These are phyloP conservation scores for Sigmodon hispidus DNA, from an alignment of 2,113 vertebrate species.

Conservation along the genomic window DNA sequence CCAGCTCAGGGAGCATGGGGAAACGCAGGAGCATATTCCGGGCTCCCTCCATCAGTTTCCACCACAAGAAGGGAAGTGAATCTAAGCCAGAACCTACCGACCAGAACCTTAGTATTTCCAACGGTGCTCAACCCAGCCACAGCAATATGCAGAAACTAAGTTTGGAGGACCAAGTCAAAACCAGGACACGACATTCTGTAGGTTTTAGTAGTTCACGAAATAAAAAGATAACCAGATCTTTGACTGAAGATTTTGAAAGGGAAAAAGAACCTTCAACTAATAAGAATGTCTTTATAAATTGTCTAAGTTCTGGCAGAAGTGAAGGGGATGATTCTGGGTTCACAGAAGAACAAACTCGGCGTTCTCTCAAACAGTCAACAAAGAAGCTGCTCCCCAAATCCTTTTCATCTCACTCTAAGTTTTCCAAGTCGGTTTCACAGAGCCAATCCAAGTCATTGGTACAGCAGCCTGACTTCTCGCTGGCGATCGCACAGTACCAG, in stretches of 20 bases:
- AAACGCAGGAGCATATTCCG: constrained; percentile 96
- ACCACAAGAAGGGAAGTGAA: constrained; percentile 90
- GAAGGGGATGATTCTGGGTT: constrained; percentile 97
- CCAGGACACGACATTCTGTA: constrained; percentile 91
- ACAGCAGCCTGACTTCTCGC: constrained; percentile 86
- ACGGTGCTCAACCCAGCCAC: constrained; percentile 86
- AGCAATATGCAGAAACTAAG: constrained; percentile 82
- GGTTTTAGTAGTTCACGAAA: constrained; percentile 91
- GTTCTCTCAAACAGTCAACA: constrained; percentile 89
- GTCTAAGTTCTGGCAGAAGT: constrained; percentile 94
- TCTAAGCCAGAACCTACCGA: constrained; percentile 83
- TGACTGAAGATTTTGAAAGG: constrained; percentile 96
- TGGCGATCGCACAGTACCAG: constrained; percentile 80
- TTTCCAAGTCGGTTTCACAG: constrained; percentile 87
- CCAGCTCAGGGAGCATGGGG: constrained; percentile 96
- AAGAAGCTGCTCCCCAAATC: constrained; percentile 95
- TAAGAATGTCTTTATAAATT: constrained; percentile 97
- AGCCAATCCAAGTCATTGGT: constrained; percentile 78
- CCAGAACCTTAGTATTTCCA: constrained; percentile 89
- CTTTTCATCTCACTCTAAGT: constrained; percentile 94
- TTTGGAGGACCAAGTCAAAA: constrained; percentile 86
- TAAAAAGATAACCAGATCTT: constrained; percentile 95
- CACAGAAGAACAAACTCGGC: constrained; percentile 90
- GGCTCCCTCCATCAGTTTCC: constrained; percentile 94
- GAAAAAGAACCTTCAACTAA: constrained; percentile 88